Conservation (phyloP, 2,797 vertebrate genomes). For the Enteromius mattozi region DNA sequence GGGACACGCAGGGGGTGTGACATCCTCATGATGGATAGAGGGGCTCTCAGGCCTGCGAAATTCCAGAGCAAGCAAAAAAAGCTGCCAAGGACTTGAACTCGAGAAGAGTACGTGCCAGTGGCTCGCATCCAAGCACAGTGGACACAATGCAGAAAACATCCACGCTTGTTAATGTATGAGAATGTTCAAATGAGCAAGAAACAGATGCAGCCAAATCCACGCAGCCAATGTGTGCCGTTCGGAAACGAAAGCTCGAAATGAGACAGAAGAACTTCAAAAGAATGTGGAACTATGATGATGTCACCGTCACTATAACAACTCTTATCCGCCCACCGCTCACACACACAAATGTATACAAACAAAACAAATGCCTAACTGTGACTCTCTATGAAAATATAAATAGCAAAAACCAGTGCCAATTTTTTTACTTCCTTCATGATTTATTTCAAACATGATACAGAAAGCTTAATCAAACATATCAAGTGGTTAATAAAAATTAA, state of each 20-base stretch:
- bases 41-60: slow-evolving; percentile 73
- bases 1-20: slow-evolving; percentile 63
- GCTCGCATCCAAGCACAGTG: slow-evolving; percentile 68
- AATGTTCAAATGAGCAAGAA: slow-evolving; percentile 35
- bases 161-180: slow-evolving; percentile 24
- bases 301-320: slow-evolving; percentile 71
- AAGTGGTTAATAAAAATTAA: neutral
- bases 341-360: slow-evolving; percentile 5
- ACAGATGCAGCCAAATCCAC: slow-evolving; percentile 13
- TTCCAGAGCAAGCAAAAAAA: slow-evolving; percentile 81
- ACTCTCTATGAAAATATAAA: slow-evolving; percentile 14
- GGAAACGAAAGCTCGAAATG: slow-evolving; percentile 17
- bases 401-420: neutral
- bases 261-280: slow-evolving; percentile 38
- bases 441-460: neutral
- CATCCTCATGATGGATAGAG: slow-evolving; percentile 79
- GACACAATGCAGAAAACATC: slow-evolving; percentile 62
- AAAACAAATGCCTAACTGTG: slow-evolving; percentile 17
- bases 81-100: slow-evolving; percentile 71
- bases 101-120: slow-evolving; percentile 70
- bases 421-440: neutral
- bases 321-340: slow-evolving; percentile 49
- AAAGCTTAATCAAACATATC: neutral
- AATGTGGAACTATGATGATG: slow-evolving; percentile 62
- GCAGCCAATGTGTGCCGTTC: slow-evolving; percentile 7